phyloP scores from a whole-genome alignment of 2,113 vertebrate species.

The Telmatochromis sp. region DNA sequence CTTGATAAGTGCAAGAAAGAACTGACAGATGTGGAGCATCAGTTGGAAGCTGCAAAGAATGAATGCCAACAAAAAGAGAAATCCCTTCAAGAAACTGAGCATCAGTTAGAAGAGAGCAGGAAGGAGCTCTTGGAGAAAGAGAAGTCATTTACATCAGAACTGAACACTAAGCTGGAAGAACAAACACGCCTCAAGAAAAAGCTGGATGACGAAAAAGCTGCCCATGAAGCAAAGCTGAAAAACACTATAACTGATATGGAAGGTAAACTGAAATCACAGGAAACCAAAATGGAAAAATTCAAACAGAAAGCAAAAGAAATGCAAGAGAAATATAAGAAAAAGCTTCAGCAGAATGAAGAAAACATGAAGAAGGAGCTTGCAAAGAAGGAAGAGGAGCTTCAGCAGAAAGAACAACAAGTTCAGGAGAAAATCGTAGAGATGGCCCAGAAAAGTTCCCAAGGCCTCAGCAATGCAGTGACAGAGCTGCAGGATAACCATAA shows the following conservation, averaged over 20 bases:
- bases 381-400: slow-evolving; percentile 80
- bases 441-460: slow-evolving; percentile 80
- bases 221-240: slow-evolving; percentile 69
- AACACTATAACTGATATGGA: slow-evolving; percentile 76
- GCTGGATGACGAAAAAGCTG: slow-evolving; percentile 71
- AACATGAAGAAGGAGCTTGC: slow-evolving; percentile 81
- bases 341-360: slow-evolving; percentile 83
- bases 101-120: slow-evolving; percentile 67
- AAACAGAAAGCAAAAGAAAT: slow-evolving; percentile 85
- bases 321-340: slow-evolving; percentile 83
- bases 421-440: slow-evolving; percentile 84
- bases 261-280: slow-evolving; percentile 80
- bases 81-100: slow-evolving; percentile 59
- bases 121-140: slow-evolving; percentile 72
- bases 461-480: slow-evolving; percentile 75
- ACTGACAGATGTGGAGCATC: slow-evolving; percentile 63
- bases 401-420: slow-evolving; percentile 82
- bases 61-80: slow-evolving; percentile 68
- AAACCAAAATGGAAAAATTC: slow-evolving; percentile 82
- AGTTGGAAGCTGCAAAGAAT: slow-evolving; percentile 66
- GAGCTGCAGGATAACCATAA: slow-evolving; percentile 84
- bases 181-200: slow-evolving; percentile 61
- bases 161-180: slow-evolving; percentile 68
- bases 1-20: slow-evolving; percentile 65
- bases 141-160: slow-evolving; percentile 60